Conservation (phyloP, 2,888 invertebrate species). For the Aphidius colemani region DNA sequence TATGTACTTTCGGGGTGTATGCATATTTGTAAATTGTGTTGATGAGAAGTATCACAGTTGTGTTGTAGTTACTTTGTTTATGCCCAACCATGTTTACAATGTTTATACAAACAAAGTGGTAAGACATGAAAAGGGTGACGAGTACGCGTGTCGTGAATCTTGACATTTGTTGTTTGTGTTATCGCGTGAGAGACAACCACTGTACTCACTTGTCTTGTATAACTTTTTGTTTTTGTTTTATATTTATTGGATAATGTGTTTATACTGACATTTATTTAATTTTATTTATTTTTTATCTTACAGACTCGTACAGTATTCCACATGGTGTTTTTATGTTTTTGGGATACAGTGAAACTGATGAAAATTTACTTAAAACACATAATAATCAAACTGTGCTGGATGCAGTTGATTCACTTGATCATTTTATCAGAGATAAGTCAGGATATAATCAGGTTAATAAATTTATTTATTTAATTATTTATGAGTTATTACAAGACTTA, state of each 20-base stretch:
- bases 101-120: constrained; percentile 13
- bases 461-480: background rate
- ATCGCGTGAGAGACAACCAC: constrained; percentile 4
- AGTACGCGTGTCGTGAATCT: constrained; percentile 24
- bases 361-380: constrained; percentile 79
- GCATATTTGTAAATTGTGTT: too few species aligned
- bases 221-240: background rate
- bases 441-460: constrained; percentile 70
- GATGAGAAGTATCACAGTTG: too few species aligned
- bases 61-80: too few species aligned
- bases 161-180: constrained; percentile 19
- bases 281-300: background rate
- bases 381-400: constrained; percentile 85
- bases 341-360: constrained; percentile 89
- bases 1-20: background rate
- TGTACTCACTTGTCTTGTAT: background rate
- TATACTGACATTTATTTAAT: constrained; percentile 19
- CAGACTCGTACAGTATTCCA: constrained; percentile 77
- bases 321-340: constrained; percentile 88
- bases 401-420: constrained; percentile 80
- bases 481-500: background rate
- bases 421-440: constrained; percentile 71
- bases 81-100: background rate
- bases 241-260: constrained; percentile 14
- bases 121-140: constrained; percentile 8